Conservation (phyloP, 2,797 vertebrate genomes). For the Helostoma temminkii region DNA sequence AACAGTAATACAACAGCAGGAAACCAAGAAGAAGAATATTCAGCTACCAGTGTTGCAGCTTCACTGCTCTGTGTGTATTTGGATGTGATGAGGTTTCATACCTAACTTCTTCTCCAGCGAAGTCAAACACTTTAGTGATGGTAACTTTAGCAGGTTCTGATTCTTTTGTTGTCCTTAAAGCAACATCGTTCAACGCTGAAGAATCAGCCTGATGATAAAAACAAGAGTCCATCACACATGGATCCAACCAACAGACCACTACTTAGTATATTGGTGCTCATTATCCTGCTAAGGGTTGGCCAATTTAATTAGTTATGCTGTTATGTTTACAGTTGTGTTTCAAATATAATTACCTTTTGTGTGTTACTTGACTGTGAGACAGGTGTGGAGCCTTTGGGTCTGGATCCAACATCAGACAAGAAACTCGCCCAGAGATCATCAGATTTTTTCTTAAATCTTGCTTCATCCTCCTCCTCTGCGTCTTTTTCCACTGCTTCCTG, state of each 20-base stretch:
- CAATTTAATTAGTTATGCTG: too few relatives aligned
- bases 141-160: conserved; percentile 50
- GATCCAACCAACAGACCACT: too few relatives aligned
- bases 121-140: conserved; percentile 92
- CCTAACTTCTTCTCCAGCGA: conserved; percentile 96
- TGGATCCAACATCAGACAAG: conserved; percentile 92
- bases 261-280: too few relatives aligned
- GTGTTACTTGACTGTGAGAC: conserved; percentile 28
- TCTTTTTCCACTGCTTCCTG: conserved; percentile 57
- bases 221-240: neutral
- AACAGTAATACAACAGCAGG: too few relatives aligned
- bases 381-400: conserved; percentile 76
- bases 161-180: conserved; percentile 65
- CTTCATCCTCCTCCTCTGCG: conserved; percentile 35
- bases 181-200: conserved; percentile 25
- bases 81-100: conserved; percentile 63
- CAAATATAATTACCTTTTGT: conserved; percentile 61
- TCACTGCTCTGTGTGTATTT: neutral
- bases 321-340: neutral
- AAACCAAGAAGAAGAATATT: too few relatives aligned
- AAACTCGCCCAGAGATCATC: conserved; percentile 98
- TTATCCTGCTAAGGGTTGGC: too few relatives aligned
- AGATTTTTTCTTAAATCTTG: conserved; percentile 86
- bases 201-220: conserved; percentile 67
- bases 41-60: neutral